Evolutionary conservation across 2,797 vertebrate species (phyloP).

Genomic region (Clarias fuscus): DNA sequence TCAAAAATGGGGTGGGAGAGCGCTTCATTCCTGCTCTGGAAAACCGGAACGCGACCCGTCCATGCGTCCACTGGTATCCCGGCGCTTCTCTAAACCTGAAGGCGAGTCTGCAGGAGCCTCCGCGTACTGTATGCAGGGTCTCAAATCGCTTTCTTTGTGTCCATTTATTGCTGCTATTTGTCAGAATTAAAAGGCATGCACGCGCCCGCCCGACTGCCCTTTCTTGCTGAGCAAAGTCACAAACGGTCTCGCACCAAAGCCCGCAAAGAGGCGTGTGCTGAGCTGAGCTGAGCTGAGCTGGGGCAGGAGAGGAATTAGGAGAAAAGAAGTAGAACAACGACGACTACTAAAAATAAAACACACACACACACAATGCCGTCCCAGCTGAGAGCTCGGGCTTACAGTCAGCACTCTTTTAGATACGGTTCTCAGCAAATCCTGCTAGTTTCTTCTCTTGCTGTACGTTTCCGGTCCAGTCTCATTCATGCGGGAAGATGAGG

Average conservation of each 20-base stretch:
- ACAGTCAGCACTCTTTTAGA: not conserved
- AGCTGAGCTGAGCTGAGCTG: not conserved
- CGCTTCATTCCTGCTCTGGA: constrained; percentile 42
- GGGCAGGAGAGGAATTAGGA: not conserved
- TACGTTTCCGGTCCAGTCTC: constrained; percentile 12
- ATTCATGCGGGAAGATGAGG: constrained; percentile 1
- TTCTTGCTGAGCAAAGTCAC: constrained; percentile 12
- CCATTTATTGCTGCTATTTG: not conserved
- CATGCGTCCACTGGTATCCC: not conserved
- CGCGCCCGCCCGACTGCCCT: not conserved
- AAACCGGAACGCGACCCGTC: constrained; percentile 15
- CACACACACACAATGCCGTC: not conserved
- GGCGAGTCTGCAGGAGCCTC: not conserved
- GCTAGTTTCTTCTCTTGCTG: not conserved
- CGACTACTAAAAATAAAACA: not conserved
- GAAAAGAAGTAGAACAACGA: not conserved
- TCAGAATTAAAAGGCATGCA: not conserved
- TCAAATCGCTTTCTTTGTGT: constrained; percentile 43
- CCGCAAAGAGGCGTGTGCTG: not conserved
- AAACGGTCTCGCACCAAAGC: not conserved
- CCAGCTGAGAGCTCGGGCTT: constrained; percentile 10
- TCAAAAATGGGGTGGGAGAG: not conserved
- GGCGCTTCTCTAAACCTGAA: not conserved
- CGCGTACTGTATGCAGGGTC: constrained; percentile 22
- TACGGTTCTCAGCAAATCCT: not conserved